Base-by-base conservation (phyloP, 2,888 invertebrate species). In the Aphidius colemani region DNA sequence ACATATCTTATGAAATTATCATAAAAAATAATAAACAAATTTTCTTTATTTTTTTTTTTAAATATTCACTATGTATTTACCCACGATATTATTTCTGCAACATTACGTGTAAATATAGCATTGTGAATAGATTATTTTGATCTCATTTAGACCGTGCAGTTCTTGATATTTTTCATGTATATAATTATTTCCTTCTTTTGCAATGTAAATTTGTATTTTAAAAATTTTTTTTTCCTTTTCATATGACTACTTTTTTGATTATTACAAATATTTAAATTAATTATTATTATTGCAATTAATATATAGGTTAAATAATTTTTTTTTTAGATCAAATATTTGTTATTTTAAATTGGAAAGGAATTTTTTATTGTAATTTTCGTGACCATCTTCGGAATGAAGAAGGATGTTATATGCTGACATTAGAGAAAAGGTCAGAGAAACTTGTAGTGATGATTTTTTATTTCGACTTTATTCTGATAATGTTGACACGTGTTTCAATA, bases 141-240 rank as follows among this genome's bases (percentile, higher is more conserved):
- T 53, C 41, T 53, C n/a, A 18, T 59, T 60, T 61, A 63, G 59
- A 66, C 62, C 64, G 65, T 61, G 50, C 65, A 65, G 59, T 66
- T 67, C 66, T 5, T 5, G 5, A 71, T 67, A 72, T 72, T 73
- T 72, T 67, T 68, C 13, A 18, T 18, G 13, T 18, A 18, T 18
- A 72, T 77, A 77, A 76, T 77, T 71, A 73, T 75, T 77, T 77
- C 77, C 77, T 72, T 63, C 66, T 77, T 77, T 76, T 71, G 72
- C 70, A 76, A 45, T 56, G 56, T 45, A 18, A 44, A 56, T 56
- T 44, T 45, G 43, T 7, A 46, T 7, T 48, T 48, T 48, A 13
- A n/a, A n/a, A n/a, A n/a, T n/a, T n/a, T n/a, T n/a, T 11, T 11
- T 48, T 48, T 13, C 5, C 45, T 11, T 56, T 45, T 45, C 30